Percentiles rank a stretch among this genome's conserved stretches.
phyloP scores from a whole-genome alignment of 2,113 vertebrate genomes.

The Semicossyphus pulcher region DNA sequence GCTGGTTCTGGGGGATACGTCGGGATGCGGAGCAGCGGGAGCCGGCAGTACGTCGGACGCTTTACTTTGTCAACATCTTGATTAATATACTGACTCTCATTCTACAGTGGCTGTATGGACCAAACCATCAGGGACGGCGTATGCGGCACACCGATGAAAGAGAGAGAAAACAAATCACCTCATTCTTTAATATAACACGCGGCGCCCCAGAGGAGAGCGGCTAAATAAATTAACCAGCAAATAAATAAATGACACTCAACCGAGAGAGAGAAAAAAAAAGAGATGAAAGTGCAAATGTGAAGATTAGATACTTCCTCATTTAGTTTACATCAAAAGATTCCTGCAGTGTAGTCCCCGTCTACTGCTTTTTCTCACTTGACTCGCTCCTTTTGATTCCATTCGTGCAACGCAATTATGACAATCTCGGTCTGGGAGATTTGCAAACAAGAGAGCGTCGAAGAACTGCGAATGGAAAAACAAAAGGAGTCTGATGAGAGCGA shows the following conservation, averaged over 20 bases:
- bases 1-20: constrained; percentile 53
- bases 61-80: constrained; percentile 81
- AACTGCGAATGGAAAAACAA: constrained; percentile 71
- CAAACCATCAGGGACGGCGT: constrained; percentile 75
- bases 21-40: constrained; percentile 59
- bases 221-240: constrained; percentile 81
- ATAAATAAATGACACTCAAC: constrained; percentile 81
- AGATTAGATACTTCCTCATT: constrained; percentile 56
- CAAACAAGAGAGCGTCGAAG: constrained; percentile 59
- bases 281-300: constrained; percentile 55
- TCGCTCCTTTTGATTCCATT: constrained; percentile 66
- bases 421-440: constrained; percentile 71
- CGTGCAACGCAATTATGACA: constrained; percentile 76
- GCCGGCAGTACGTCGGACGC: constrained; percentile 52
- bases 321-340: constrained; percentile 60
- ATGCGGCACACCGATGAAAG: constrained; percentile 59
- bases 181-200: constrained; percentile 73
- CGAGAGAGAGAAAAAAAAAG: constrained; percentile 40
- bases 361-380: constrained; percentile 13
- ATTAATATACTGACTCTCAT: constrained; percentile 81
- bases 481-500: constrained; percentile 71
- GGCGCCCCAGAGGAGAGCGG: constrained; percentile 71
- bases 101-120: constrained; percentile 59
- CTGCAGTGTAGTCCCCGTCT: constrained; percentile 21
- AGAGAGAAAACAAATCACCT: constrained; percentile 74